phyloP scores from a whole-genome alignment of 1,140 invertebrate genomes.

The Atta cephalotes region DNA sequence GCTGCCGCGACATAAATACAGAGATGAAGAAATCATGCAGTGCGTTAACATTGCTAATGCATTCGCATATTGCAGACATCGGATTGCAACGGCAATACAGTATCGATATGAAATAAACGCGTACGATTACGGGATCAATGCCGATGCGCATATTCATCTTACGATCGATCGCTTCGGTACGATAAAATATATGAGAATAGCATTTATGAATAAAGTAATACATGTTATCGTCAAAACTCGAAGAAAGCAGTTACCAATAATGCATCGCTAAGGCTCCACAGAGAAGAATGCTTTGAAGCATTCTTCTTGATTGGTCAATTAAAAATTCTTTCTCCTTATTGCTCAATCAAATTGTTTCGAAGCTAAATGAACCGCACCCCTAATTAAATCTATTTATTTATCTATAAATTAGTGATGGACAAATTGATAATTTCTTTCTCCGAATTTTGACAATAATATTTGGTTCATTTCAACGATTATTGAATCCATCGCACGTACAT shows the following conservation, averaged over 20 bases:
- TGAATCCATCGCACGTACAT: background rate
- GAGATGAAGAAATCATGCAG: background rate
- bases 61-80: background rate
- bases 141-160: constrained; percentile 6
- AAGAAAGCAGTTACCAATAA: too few relatives aligned
- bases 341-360: too few relatives aligned
- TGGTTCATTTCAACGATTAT: background rate
- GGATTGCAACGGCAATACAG: background rate
- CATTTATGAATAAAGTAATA: background rate
- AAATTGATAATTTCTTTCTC: background rate
- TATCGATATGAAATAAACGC: constrained; percentile 20
- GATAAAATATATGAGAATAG: background rate
- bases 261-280: background rate
- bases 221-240: background rate
- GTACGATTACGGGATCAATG: constrained; percentile 14
- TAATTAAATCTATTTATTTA: too few relatives aligned
- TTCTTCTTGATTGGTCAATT: too few relatives aligned
- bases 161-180: constrained; percentile 7
- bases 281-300: too few relatives aligned
- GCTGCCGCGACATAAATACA: constrained; percentile 19
- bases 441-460: background rate
- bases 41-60: constrained; percentile 12
- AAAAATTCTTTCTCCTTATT: too few relatives aligned
- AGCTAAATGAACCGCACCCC: too few relatives aligned
- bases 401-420: background rate